A percentile compares a stretch with the other conserved stretches of the same genome.
Evolutionary conservation across 30 jellyfish, hydroid and myxozoan species (phyloP).

Genomic region (Aurelia sp.): DNA sequence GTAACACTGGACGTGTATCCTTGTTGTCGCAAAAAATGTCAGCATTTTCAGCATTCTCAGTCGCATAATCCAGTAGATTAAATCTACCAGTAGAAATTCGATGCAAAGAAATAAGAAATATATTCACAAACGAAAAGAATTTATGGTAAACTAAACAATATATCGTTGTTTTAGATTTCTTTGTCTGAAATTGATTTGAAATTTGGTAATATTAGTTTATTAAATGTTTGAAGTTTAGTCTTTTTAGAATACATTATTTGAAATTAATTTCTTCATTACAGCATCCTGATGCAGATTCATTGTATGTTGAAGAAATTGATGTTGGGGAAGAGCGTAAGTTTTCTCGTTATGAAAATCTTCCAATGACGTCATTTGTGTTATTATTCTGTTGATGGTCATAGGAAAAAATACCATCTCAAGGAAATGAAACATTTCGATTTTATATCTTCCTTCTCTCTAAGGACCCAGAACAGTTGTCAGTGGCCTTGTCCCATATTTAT

Average conservation of each 20-base stretch:
- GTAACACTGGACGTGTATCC: too few species aligned
- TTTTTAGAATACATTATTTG: neutral
- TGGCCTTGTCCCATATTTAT: constrained; percentile 74
- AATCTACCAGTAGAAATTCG: too few species aligned
- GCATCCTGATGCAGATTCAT: constrained; percentile 97
- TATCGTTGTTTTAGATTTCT: too few species aligned
- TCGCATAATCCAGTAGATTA: too few species aligned
- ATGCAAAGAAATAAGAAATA: too few species aligned
- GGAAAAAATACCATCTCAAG: neutral
- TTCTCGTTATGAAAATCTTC: neutral
- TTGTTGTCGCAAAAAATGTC: too few species aligned
- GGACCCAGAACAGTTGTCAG: constrained; percentile 94
- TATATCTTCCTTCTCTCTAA: neutral
- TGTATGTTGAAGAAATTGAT: constrained; percentile 90
- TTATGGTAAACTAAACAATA: too few species aligned
- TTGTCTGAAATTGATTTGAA: too few species aligned
- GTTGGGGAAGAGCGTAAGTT: constrained; percentile 93
- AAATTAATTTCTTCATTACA: constrained; percentile 8
- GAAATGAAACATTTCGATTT: neutral
- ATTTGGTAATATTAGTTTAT: too few species aligned
- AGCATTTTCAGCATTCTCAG: too few species aligned
- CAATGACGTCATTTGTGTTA: too few species aligned
- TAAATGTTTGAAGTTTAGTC: neutral
- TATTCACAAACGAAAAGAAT: too few species aligned
- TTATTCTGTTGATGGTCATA: neutral